Evolutionary conservation across 2,888 invertebrate species (phyloP), one percentile per base, ranked within the genome.

Genomic region (Diplolepis rosae): DNA sequence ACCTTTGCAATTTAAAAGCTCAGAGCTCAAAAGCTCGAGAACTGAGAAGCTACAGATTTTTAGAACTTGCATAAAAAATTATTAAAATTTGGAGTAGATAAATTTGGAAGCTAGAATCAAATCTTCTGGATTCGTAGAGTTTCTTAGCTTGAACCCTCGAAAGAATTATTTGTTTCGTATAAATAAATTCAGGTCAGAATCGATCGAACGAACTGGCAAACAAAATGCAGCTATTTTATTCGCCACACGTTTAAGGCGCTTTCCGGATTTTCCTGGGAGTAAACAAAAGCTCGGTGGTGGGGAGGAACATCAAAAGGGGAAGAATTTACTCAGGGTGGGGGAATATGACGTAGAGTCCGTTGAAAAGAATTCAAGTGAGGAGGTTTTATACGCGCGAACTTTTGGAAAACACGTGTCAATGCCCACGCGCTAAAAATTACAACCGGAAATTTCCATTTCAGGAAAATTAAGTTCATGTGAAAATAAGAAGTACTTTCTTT

Each of bases 341-440:
- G 39, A 7, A 39, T 24, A 39, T n/a, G 61, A 39, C 45, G 18
- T 4, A 24, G 24, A 61, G 61, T 61, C 39, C 24, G 35, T 1
- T 35, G 27, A 61, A 24, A n/a, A 39, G 61, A 9, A 39, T 61
- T 61, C 24, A 3, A n/a, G 61, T 13, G 39, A 27, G 56, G 27
- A 39, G 61, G 35, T 61, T 61, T 61, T 61, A n/a, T n/a, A 61
- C 61, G 61, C 61, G 39, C 24, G n/a, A 24, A 39, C 39, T 61
- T 39, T n/a, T 24, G 6, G 22, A 22, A 39, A 61, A 61, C 61
- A 61, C 61, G 61, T 61, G 61, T 61, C 56, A 52, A 24, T 35
- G 39, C 61, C 61, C 61, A 61, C 24, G 61, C 35, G 61, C n/a
- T 24, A 39, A 39, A 61, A n/a, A 35, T 27, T 39, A 24, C 7